Evolutionary conservation across 2,888 invertebrate genomes (phyloP).

Genomic region (Chymomyza amoena): DNA sequence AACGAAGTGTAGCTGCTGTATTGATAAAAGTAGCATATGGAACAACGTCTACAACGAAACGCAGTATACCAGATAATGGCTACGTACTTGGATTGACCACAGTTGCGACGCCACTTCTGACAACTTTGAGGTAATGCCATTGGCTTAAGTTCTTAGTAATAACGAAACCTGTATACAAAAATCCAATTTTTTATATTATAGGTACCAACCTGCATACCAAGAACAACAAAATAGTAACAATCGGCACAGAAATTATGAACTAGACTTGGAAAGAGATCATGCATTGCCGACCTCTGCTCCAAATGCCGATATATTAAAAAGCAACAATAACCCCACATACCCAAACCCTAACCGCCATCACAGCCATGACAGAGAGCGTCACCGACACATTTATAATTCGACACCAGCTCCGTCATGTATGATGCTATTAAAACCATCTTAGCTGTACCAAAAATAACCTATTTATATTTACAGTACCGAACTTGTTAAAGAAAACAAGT

Average conservation of each 20-base stretch:
- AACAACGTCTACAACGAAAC: slow-evolving; percentile 83
- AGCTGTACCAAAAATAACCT: background rate
- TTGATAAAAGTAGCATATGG: slow-evolving; percentile 86
- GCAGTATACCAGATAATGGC: slow-evolving; percentile 83
- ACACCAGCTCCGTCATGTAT: slow-evolving; percentile 78
- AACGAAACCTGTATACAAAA: background rate
- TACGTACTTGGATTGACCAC: slow-evolving; percentile 83
- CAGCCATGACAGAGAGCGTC: slow-evolving; percentile 75
- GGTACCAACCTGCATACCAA: slow-evolving; percentile 75
- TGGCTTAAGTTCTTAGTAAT: background rate
- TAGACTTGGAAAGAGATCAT: slow-evolving; percentile 86
- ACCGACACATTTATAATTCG: slow-evolving; percentile 75
- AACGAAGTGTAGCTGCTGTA: slow-evolving; percentile 84
- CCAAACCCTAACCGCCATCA: slow-evolving; percentile 84
- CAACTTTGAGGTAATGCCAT: slow-evolving; percentile 80
- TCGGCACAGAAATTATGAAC: slow-evolving; percentile 81
- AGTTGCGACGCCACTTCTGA: slow-evolving; percentile 82
- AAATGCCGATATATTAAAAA: slow-evolving; percentile 88
- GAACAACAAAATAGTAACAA: slow-evolving; percentile 72
- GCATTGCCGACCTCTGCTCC: slow-evolving; percentile 87
- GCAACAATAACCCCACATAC: slow-evolving; percentile 87
- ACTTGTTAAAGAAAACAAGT: slow-evolving; percentile 80
- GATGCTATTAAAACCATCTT: background rate
- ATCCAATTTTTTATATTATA: slow-evolving; percentile 31
- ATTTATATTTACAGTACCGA: slow-evolving; percentile 77